Conservation (phyloP, 2,797 vertebrate genomes). For the Parauchenoglanis punctatus region DNA sequence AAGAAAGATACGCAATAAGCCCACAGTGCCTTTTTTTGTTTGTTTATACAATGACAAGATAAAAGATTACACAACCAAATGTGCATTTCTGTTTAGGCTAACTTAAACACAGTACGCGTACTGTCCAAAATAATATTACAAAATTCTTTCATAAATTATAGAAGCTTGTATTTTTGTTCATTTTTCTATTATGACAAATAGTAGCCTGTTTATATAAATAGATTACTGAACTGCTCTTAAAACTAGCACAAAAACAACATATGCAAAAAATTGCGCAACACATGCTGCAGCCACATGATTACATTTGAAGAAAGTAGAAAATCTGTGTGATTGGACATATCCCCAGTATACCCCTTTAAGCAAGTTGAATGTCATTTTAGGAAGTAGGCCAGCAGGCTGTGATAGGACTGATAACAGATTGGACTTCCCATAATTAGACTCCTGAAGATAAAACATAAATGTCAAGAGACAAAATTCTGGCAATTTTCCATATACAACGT, state of each 20-base stretch:
- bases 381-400: slow-evolving; percentile 22
- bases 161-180: not conserved
- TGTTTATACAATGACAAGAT: not conserved
- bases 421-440: slow-evolving; percentile 42
- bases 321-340: not conserved
- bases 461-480: slow-evolving; percentile 8
- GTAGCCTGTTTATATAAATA: not conserved
- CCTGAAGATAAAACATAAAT: slow-evolving; percentile 27
- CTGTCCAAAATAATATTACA: not conserved
- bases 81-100: not conserved
- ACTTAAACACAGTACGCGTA: not conserved
- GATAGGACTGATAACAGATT: slow-evolving; percentile 39
- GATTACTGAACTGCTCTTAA: not conserved
- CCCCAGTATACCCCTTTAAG: not conserved
- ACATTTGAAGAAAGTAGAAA: not conserved
- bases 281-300: not conserved
- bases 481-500: not conserved
- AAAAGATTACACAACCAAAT: not conserved
- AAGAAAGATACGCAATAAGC: not conserved
- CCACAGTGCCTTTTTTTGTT: not conserved
- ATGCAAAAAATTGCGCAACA: not conserved
- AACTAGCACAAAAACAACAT: not conserved
- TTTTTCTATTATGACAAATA: not conserved
- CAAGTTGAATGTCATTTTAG: slow-evolving; percentile 32
- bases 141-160: not conserved